Conservation (phyloP, 1,140 invertebrate species). For the Calycopis cecrops region DNA sequence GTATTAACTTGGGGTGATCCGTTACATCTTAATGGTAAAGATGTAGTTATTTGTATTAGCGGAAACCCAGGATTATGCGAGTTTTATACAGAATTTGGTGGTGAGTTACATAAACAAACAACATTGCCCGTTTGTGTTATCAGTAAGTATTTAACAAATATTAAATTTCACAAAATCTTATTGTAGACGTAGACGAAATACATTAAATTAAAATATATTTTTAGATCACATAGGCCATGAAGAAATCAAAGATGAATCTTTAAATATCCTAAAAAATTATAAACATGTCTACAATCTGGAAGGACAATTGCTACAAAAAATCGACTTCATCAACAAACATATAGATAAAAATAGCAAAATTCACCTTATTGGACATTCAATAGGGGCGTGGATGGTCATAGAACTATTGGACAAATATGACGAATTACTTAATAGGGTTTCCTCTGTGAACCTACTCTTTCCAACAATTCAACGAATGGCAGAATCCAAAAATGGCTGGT, state of each 20-base stretch:
- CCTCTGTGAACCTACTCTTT: constrained; percentile 54
- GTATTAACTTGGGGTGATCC: constrained; percentile 48
- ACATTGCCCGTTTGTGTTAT: constrained; percentile 48
- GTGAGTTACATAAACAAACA: constrained; percentile 39
- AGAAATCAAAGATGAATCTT: constrained; percentile 31
- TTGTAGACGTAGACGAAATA: not conserved
- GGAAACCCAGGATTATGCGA: constrained; percentile 60
- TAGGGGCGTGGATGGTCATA: constrained; percentile 60
- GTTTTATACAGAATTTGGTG: constrained; percentile 55
- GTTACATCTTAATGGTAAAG: constrained; percentile 34
- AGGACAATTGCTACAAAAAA: constrained; percentile 55
- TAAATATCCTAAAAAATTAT: constrained; percentile 30
- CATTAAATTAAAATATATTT: constrained; percentile 23
- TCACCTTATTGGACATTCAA: constrained; percentile 63
- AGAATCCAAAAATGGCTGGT: constrained; percentile 45
- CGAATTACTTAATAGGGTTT: constrained; percentile 31
- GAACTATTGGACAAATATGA: constrained; percentile 44
- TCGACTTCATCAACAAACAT: constrained; percentile 48
- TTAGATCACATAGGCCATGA: constrained; percentile 62
- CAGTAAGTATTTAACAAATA: constrained; percentile 37
- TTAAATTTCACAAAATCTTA: constrained; percentile 4
- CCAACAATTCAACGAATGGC: constrained; percentile 62
- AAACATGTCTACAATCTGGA: constrained; percentile 50
- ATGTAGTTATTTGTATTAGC: constrained; percentile 57
- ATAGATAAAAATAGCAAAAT: constrained; percentile 49